A percentile compares a stretch with the other conserved stretches of the same genome.
These are phyloP conservation scores for Willowsia nigromaculata DNA, from an alignment of 2,888 invertebrate species.

Conservation along the genomic window DNA sequence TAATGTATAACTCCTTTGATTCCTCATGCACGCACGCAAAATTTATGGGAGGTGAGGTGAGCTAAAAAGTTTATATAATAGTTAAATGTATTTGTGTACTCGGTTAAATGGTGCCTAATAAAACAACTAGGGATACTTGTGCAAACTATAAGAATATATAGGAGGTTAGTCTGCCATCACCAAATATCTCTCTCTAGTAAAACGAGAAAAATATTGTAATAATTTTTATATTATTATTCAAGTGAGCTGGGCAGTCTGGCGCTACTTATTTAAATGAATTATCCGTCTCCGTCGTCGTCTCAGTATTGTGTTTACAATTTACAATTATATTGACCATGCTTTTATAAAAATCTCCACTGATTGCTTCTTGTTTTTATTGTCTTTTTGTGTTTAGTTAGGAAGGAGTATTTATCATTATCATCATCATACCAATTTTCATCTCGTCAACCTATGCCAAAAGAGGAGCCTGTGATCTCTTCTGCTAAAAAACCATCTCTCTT, in stretches of 20 bases:
- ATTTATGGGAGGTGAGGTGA: slow-evolving; percentile 63
- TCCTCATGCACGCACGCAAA: slow-evolving; percentile 56
- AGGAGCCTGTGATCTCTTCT: not conserved
- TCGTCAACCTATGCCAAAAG: slow-evolving; percentile 25
- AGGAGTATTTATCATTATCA: slow-evolving; percentile 35
- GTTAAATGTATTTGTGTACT: not conserved
- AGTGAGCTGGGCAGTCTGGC: slow-evolving; percentile 71
- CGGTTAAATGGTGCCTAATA: slow-evolving; percentile 13
- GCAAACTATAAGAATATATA: not conserved
- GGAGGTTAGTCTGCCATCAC: slow-evolving; percentile 19
- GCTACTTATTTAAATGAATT: slow-evolving; percentile 68
- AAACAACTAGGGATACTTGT: not conserved
- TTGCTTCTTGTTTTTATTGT: slow-evolving; percentile 58
- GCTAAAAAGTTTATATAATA: slow-evolving; percentile 38
- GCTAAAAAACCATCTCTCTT: slow-evolving; percentile 21
- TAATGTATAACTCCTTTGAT: slow-evolving; percentile 7
- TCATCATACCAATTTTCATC: slow-evolving; percentile 39
- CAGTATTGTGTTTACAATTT: slow-evolving; percentile 58
- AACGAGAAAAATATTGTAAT: slow-evolving; percentile 52
- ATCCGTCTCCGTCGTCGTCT: slow-evolving; percentile 58
- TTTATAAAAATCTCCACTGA: slow-evolving; percentile 38
- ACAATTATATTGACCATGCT: slow-evolving; percentile 26
- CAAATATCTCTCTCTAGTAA: too few relatives aligned
- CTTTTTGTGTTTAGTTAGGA: slow-evolving; percentile 21
- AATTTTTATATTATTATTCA: slow-evolving; percentile 68